Evolutionary conservation across 2,888 invertebrate genomes (phyloP).

Genomic region (Lordiphosa andalusiaca): DNA sequence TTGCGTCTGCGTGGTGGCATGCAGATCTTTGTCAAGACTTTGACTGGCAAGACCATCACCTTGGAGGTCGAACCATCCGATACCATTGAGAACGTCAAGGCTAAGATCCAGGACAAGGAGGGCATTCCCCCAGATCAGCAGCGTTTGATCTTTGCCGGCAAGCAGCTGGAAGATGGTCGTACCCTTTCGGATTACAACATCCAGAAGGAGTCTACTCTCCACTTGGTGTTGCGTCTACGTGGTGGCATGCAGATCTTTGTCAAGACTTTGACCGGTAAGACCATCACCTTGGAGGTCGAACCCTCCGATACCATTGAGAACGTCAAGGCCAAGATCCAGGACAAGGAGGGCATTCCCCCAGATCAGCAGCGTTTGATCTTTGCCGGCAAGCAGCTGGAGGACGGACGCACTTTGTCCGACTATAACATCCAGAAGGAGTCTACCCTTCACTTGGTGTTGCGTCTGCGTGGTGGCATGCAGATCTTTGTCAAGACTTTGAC

Average conservation of each 20-base stretch:
- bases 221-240: slow-evolving; percentile 28
- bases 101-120: slow-evolving; percentile 12
- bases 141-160: slow-evolving; percentile 32
- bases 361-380: slow-evolving; percentile 32
- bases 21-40: slow-evolving; percentile 12
- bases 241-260: slow-evolving; percentile 31
- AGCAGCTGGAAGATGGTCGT: slow-evolving; percentile 32
- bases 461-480: slow-evolving; percentile 28
- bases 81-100: slow-evolving; percentile 10
- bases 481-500: slow-evolving; percentile 28
- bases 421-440: slow-evolving; percentile 32
- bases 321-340: slow-evolving; percentile 29
- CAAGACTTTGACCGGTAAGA: slow-evolving; percentile 28
- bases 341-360: slow-evolving; percentile 30
- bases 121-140: slow-evolving; percentile 19
- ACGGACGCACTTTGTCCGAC: slow-evolving; percentile 27
- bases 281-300: slow-evolving; percentile 29
- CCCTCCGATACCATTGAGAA: slow-evolving; percentile 27
- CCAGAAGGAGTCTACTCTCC: slow-evolving; percentile 27
- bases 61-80: slow-evolving; percentile 6
- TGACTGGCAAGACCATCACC: slow-evolving; percentile 12
- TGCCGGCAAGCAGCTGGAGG: slow-evolving; percentile 29
- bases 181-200: slow-evolving; percentile 29
- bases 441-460: slow-evolving; percentile 19
- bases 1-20: slow-evolving; percentile 10